These are phyloP conservation scores for Chloroceryle aenea DNA, from an alignment of 2,113 vertebrate genomes.

Conservation along the genomic window DNA sequence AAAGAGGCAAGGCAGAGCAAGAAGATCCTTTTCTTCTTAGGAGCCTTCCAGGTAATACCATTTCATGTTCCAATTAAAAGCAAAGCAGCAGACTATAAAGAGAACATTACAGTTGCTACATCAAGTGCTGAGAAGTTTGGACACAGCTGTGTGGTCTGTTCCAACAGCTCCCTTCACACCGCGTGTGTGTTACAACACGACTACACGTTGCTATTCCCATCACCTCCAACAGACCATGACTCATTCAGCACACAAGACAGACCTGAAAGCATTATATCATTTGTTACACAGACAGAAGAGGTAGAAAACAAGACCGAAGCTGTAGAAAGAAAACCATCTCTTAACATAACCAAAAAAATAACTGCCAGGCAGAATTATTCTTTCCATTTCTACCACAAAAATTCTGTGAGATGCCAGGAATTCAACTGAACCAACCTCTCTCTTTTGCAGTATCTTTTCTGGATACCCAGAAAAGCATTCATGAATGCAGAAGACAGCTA, in stretches of 20 bases:
- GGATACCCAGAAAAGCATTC: not conserved
- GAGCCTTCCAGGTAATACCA: not conserved
- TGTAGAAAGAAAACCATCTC: not conserved
- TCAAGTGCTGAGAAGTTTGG: not conserved
- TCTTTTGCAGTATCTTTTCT: not conserved
- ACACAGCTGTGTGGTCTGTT: not conserved
- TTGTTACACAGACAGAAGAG: not conserved
- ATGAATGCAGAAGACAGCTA: not conserved
- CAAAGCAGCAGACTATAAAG: not conserved
- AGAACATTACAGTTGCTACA: not conserved
- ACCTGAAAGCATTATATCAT: not conserved
- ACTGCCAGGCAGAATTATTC: not conserved
- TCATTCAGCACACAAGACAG: not conserved
- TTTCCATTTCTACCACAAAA: not conserved
- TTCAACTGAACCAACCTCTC: not conserved
- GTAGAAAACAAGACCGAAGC: not conserved
- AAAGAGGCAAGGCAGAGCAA: not conserved
- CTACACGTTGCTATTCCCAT: not conserved
- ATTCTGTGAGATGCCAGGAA: not conserved
- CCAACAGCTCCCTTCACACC: not conserved
- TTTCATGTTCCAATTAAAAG: not conserved
- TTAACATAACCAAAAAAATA: not conserved
- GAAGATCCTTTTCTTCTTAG: not conserved
- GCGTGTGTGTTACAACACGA: not conserved
- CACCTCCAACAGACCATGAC: constrained; percentile 3